Evolutionary conservation across 2,888 invertebrate genomes (phyloP), one percentile per base, ranked within the genome.

Genomic region (Pristionchus entomophagus): DNA sequence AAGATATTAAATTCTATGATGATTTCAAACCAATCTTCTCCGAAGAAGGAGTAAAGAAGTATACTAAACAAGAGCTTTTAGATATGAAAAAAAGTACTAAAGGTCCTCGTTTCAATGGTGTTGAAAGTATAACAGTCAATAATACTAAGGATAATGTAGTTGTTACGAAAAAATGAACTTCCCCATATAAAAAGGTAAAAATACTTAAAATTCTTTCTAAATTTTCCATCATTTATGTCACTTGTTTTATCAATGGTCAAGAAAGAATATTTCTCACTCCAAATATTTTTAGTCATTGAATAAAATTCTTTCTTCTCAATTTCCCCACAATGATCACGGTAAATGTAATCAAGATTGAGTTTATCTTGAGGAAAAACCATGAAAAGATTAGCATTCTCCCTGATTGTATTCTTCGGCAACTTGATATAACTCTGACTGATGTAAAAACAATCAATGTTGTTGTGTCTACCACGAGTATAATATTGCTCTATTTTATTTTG

Each of bases 341-440:
- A 89, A 56, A 89, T 85, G 85, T 88, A 89, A 88, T 88, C 87
- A 17, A 65, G 32, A 65, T 65, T 38, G 17, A 65, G 2, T n/a
- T 65, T 32, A 65, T 32, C 65, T 65, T 65, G 35, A 10, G 38
- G 65, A 6, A 65, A 65, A 29, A 35, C 32, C 14, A 65, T 65
- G 6, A 35, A 35, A 88, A 82, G 84, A 80, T 89, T 89, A 83
- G 89, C 87, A 87, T 89, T 89, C 69, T 89, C 89, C 87, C 89
- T 88, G 84, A 89, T 89, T 78, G 89, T 89, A 86, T 89, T 89
- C 80, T 89, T 89, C 32, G 89, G 89, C 56, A 89, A 86, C 85
- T 89, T 89, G 22, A 89, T 89, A 82, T 89, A 89, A 89, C 88
- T 89, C 59, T 89, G 88, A 45, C 84, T 84, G 85, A 89, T 89